Evolutionary conservation across 2,888 invertebrate genomes (phyloP).

Genomic region (Tachina lurida): DNA sequence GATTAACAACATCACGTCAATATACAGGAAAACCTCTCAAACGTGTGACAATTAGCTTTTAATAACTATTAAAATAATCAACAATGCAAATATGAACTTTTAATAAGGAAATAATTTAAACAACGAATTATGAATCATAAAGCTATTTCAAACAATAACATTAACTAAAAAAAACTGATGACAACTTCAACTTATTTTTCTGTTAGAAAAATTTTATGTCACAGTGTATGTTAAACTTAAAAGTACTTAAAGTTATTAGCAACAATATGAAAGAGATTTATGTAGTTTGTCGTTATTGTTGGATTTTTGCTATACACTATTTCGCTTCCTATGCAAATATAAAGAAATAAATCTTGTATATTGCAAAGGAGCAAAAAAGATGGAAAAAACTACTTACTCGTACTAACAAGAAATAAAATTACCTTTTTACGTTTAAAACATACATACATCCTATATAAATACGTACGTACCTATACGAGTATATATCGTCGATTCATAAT

Average conservation of each 20-base stretch:
- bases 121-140: too few species aligned
- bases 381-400: background rate
- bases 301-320: background rate
- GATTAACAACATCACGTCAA: too few species aligned
- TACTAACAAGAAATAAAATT: background rate
- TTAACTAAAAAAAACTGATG: too few species aligned
- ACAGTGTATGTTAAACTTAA: background rate
- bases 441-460: too few species aligned
- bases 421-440: background rate
- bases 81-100: too few species aligned
- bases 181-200: background rate
- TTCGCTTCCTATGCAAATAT: slow-evolving; percentile 43
- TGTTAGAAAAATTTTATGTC: background rate
- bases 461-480: too few species aligned
- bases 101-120: too few species aligned
- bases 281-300: slow-evolving; percentile 18
- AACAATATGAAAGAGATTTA: slow-evolving; percentile 45
- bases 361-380: slow-evolving; percentile 1
- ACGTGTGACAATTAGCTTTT: too few species aligned
- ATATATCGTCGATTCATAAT: too few species aligned
- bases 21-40: too few species aligned
- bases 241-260: slow-evolving; percentile 53
- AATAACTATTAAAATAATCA: too few species aligned
- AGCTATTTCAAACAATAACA: too few species aligned
- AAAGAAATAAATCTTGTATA: slow-evolving; percentile 48